Evolutionary conservation across 2,113 vertebrate genomes (phyloP).

Genomic region (Orthonyx spaldingii): DNA sequence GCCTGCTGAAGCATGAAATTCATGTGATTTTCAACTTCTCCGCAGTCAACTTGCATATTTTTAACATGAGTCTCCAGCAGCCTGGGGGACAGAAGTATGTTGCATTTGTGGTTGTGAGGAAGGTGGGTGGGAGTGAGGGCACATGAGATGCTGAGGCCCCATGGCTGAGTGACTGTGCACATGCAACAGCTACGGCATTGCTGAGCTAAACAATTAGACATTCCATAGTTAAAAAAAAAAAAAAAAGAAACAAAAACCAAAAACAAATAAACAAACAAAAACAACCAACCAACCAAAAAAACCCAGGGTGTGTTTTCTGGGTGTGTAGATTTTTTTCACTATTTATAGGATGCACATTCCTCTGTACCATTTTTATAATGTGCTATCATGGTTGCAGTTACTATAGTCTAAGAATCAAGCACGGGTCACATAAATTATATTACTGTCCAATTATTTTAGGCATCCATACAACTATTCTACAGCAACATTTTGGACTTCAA

Average conservation of each 20-base stretch:
- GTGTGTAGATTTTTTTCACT: not conserved
- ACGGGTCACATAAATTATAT: not conserved
- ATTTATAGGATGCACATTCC: not conserved
- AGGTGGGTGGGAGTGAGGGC: not conserved
- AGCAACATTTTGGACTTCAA: not conserved
- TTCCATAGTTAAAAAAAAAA: not conserved
- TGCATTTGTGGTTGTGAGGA: not conserved
- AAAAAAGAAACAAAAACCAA: too few species aligned
- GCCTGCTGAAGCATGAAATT: not conserved
- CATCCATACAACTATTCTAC: not conserved
- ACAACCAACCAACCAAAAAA: too few species aligned
- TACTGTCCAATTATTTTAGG: not conserved
- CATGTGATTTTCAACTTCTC: not conserved
- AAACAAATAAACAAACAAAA: rapidly evolving
- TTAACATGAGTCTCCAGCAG: rapidly evolving
- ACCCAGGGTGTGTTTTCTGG: not conserved
- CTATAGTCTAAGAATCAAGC: not conserved
- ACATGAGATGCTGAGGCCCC: not conserved
- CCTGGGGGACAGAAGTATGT: not conserved
- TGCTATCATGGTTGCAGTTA: not conserved
- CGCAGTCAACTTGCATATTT: not conserved
- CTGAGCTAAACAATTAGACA: not conserved
- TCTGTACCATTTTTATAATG: not conserved
- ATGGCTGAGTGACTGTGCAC: not conserved
- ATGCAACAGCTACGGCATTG: not conserved